These are phyloP conservation scores for Tipula helvola DNA, from an alignment of 2,888 invertebrate species.

Conservation along the genomic window DNA sequence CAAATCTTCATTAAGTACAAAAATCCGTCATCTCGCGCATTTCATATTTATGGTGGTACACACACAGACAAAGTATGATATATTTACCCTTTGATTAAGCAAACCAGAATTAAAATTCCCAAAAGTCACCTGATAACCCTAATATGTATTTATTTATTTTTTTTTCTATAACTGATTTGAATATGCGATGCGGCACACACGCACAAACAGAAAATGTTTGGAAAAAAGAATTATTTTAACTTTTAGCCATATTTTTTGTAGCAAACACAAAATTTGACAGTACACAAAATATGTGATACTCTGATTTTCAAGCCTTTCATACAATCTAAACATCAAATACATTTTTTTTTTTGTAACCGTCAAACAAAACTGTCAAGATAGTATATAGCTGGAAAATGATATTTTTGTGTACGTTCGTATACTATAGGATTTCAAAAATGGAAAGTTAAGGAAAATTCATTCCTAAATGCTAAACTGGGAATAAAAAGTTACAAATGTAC, in stretches of 20 bases:
- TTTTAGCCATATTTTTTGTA: not conserved
- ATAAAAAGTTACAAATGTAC: not conserved
- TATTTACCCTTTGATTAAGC: not conserved
- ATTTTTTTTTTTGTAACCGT: not conserved
- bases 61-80: not conserved
- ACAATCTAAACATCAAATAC: not conserved
- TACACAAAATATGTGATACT: not conserved
- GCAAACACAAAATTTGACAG: not conserved
- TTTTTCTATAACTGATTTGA: not conserved
- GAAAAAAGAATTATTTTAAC: not conserved
- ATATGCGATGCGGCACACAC: not conserved
- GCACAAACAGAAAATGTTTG: not conserved
- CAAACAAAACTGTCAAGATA: not conserved
- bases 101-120: not conserved
- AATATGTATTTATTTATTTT: not conserved
- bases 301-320: not conserved
- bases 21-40: not conserved
- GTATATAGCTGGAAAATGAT: not conserved
- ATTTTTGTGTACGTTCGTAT: not conserved
- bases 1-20: too few species aligned
- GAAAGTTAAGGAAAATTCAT: too few species aligned
- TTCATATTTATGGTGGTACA: not conserved
- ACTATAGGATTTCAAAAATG: not conserved
- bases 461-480: not conserved
- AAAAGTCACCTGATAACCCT: not conserved